phyloP scores from a whole-genome alignment of 2,888 invertebrate species.

The Drosophila nr. fundita region DNA sequence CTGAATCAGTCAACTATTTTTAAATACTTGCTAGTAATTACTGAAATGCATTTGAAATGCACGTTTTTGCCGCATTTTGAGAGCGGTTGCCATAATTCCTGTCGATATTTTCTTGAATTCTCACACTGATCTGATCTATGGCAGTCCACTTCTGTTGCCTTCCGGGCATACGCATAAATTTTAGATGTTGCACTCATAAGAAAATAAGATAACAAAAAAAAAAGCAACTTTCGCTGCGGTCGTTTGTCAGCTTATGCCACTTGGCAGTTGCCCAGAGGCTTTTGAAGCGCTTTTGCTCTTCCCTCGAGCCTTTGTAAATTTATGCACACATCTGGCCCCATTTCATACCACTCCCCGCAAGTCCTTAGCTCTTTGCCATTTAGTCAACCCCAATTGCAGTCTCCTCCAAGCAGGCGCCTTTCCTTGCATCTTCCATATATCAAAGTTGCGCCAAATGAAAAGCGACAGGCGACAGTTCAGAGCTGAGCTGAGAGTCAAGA shows the following conservation, averaged over 20 bases:
- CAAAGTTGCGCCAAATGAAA: constrained; percentile 70
- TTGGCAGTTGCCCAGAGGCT: constrained; percentile 55
- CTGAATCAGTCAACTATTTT: neutral
- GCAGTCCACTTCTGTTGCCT: constrained; percentile 15
- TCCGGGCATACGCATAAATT: constrained; percentile 45
- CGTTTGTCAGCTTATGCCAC: constrained; percentile 55
- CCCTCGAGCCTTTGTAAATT: constrained; percentile 46
- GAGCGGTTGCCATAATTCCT: neutral
- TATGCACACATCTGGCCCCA: constrained; percentile 48
- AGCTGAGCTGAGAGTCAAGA: constrained; percentile 41
- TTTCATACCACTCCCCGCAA: neutral
- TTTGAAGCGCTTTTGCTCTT: constrained; percentile 15
- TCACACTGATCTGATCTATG: constrained; percentile 11
- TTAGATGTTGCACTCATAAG: constrained; percentile 14
- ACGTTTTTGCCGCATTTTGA: neutral
- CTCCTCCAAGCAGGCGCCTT: constrained; percentile 13
- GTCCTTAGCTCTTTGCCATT: constrained; percentile 46
- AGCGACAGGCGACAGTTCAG: constrained; percentile 61
- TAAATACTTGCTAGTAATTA: neutral
- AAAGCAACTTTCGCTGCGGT: constrained; percentile 34
- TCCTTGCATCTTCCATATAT: constrained; percentile 46
- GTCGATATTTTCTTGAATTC: constrained; percentile 29
- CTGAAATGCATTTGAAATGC: neutral
- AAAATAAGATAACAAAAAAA: neutral
- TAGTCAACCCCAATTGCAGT: constrained; percentile 55